These are phyloP conservation scores for Ganaspis sp. DNA, from an alignment of 1,140 invertebrate species.

Conservation along the genomic window DNA sequence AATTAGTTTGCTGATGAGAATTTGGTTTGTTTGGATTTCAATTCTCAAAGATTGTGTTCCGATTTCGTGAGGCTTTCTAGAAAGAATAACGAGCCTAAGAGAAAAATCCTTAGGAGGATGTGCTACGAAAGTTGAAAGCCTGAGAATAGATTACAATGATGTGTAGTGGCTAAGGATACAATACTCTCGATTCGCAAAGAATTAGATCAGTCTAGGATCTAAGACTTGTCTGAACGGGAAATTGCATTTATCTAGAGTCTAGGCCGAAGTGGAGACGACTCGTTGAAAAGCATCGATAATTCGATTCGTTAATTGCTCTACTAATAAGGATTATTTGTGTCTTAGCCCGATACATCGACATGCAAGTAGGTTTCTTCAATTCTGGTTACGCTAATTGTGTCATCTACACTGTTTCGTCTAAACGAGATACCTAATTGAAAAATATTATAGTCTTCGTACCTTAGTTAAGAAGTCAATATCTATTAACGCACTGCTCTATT, in stretches of 20 bases:
- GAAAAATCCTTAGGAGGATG: not conserved
- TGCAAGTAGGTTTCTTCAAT: conserved; percentile 51
- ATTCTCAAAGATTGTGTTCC: too few relatives aligned
- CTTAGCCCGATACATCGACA: conserved; percentile 54
- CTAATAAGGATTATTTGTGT: conserved; percentile 16
- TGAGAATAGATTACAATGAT: not conserved
- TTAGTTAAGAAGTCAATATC: conserved; percentile 63
- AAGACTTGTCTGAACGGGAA: not conserved
- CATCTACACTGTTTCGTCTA: conserved; percentile 59
- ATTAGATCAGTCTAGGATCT: not conserved
- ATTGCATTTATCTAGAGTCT: not conserved
- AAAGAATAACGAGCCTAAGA: not conserved
- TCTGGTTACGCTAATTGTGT: conserved; percentile 50
- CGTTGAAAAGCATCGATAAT: conserved; percentile 18
- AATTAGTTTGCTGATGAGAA: too few relatives aligned
- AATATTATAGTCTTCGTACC: conserved; percentile 67
- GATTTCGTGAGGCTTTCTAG: too few relatives aligned
- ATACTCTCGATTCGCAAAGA: not conserved
- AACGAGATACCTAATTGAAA: conserved; percentile 63
- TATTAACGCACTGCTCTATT: conserved; percentile 23
- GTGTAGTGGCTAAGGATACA: conserved; percentile 1
- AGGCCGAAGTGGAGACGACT: conserved; percentile 30
- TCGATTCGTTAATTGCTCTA: not conserved
- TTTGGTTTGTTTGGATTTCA: too few relatives aligned
- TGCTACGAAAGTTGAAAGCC: not conserved